Conservation (phyloP, 2,797 vertebrate species). For the Capromys pilorides region DNA sequence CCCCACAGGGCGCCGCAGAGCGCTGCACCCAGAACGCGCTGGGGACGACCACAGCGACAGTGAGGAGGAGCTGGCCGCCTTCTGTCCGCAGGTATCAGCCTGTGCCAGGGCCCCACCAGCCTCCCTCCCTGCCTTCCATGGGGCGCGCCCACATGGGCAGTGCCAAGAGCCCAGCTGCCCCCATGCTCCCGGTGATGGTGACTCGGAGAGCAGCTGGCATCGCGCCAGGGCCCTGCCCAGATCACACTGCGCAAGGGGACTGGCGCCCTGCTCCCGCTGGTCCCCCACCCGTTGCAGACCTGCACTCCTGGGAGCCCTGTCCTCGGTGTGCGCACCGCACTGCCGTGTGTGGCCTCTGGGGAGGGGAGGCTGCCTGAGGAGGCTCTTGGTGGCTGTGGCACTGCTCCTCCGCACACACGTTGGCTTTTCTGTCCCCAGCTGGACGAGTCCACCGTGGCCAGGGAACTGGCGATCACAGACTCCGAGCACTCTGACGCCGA, state of each 20-base stretch:
- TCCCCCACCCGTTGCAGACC: no score
- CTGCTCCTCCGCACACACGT: conserved; percentile 20
- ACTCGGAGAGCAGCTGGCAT: neutral
- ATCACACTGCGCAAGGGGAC: conserved; percentile 2
- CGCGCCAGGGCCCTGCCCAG: neutral
- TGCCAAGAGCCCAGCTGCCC: neutral
- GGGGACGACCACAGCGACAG: conserved; percentile 92
- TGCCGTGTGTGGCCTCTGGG: no score
- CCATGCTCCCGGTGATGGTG: neutral
- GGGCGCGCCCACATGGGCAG: neutral
- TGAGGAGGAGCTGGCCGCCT: conserved; percentile 96
- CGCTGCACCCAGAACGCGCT: conserved; percentile 83
- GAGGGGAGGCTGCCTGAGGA: neutral
- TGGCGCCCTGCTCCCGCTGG: neutral
- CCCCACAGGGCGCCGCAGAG: conserved; percentile 88
- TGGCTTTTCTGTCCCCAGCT: conserved; percentile 87
- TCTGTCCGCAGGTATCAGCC: conserved; percentile 93
- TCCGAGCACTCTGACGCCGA: conserved; percentile 98
- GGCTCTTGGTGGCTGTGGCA: neutral
- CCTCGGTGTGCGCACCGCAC: neutral
- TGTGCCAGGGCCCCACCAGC: neutral
- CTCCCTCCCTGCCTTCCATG: neutral
- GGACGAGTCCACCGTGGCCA: conserved; percentile 93
- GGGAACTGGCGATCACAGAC: conserved; percentile 94
- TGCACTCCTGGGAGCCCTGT: neutral